A percentile compares a stretch with the other conserved stretches of the same genome.
Conservation (phyloP, 1,140 invertebrate species). For the Leptoteleia sp. region DNA sequence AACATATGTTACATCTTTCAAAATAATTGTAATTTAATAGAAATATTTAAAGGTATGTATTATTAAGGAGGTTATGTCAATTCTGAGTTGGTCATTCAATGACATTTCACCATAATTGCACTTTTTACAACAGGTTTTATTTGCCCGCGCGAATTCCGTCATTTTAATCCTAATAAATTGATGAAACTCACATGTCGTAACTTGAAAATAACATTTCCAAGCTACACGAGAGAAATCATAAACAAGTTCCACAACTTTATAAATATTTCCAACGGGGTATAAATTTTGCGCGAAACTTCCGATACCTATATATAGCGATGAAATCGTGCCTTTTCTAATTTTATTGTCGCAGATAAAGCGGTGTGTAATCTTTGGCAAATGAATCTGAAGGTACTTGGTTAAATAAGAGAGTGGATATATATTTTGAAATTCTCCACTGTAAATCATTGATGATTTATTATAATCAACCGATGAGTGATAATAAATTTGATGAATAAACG, state of each 20-base stretch:
- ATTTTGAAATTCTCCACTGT: too few relatives aligned
- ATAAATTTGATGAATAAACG: too few relatives aligned
- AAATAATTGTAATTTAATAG: too few relatives aligned
- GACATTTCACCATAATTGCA: too few relatives aligned
- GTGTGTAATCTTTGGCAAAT: background rate
- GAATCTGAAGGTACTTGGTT: background rate
- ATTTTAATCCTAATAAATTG: background rate
- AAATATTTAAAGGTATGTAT: too few relatives aligned
- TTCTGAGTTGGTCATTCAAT: too few relatives aligned
- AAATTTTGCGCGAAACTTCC: background rate
- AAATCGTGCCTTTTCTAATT: background rate
- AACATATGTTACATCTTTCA: too few relatives aligned
- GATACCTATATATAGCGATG: background rate
- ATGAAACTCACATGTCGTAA: background rate
- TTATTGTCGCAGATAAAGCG: background rate
- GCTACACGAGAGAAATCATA: background rate
- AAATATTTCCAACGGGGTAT: background rate
- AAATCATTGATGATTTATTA: too few relatives aligned
- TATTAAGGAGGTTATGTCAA: too few relatives aligned
- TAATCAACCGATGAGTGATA: too few relatives aligned
- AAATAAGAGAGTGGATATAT: conserved; percentile 16
- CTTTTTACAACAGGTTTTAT: too few relatives aligned
- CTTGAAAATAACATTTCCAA: background rate
- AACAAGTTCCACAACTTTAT: background rate
- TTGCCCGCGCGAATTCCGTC: too few relatives aligned